A percentile compares a stretch with the other conserved stretches of the same genome.
phyloP scores from a whole-genome alignment of 2,888 invertebrate species.

The Drosophila yooni region DNA sequence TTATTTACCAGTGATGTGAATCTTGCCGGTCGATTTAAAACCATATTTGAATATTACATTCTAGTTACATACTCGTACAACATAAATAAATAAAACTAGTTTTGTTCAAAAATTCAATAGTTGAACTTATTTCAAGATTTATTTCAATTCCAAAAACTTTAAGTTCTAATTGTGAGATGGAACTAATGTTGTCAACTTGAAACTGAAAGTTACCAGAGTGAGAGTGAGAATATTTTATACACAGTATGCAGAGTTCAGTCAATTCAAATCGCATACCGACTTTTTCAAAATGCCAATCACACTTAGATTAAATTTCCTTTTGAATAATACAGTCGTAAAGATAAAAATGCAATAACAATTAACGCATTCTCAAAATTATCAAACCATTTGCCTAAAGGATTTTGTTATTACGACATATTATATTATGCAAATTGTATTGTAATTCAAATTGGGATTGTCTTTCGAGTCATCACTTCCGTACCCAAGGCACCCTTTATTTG shows the following conservation, averaged over 20 bases:
- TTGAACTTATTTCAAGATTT: background rate
- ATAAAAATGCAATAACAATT: background rate
- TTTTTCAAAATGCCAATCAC: background rate
- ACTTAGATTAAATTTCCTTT: background rate
- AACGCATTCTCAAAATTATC: background rate
- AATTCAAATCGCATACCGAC: background rate
- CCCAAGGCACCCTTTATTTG: conserved; percentile 42
- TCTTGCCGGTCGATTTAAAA: background rate
- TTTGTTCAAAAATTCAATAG: background rate
- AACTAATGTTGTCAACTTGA: conserved; percentile 10
- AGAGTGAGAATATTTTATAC: background rate
- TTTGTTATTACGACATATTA: background rate
- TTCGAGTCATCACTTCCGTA: conserved; percentile 10
- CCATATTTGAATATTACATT: background rate
- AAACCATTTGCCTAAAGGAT: background rate
- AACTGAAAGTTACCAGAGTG: conserved; percentile 2
- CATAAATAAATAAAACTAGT: background rate
- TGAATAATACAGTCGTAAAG: background rate
- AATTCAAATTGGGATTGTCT: conserved; percentile 33
- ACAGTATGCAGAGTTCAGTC: conserved; percentile 8
- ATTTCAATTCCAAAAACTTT: background rate
- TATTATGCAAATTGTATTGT: conserved; percentile 19
- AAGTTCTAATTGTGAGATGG: background rate
- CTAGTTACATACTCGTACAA: background rate
- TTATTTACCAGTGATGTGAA: background rate